Evolutionary conservation across 2,888 invertebrate genomes (phyloP), one percentile per base, ranked within the genome.

Genomic region (Mythimna ferrago): DNA sequence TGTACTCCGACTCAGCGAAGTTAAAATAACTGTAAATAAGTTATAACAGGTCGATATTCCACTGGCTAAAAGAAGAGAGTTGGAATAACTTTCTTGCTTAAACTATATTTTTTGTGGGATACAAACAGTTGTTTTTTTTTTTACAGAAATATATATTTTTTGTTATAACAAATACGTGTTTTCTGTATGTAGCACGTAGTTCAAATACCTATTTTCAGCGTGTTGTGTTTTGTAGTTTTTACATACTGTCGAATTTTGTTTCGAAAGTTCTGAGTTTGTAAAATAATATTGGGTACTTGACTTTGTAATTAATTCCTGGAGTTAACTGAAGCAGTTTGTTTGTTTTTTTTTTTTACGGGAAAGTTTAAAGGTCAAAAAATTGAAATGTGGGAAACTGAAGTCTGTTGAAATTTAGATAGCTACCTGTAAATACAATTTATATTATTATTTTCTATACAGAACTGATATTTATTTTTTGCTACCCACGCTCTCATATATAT

Each of bases 1-100:
- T 64, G 80, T 73, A 62, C 65, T 9, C 57, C 53, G n/a, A 54
- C 63, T 64, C 69, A 35, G 62, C 57, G 26, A 64, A 79, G 69
- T 80, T 80, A 73, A 79, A 80, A 83, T 73, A 70, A 53, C 72
- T 66, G 80, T 83, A 70, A 67, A 83, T 83, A 79, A 83, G 66
- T 73, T 73, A 73, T 70, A 80, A 73, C 83, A 73, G 73, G 64
- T 79, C 63, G 69, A 73, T 79, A 79, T 67, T 60, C 54, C 38
- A 63, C 21, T 6, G 66, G 32, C 44, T 57, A 38, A 19, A 41
- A 64, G 54, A 21, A 57, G 61, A 56, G 44, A 70, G 21, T 57
- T 64, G 10, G 21, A 65, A 71, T 41, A 65, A 48, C 56, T 26
- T 69, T 56, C 73, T 72, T 73, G 60, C 48, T 14, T 35, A 53